Evolutionary conservation across 2,888 invertebrate genomes (phyloP), one percentile per base, ranked within the genome.

Genomic region (Lochmaea capreae): DNA sequence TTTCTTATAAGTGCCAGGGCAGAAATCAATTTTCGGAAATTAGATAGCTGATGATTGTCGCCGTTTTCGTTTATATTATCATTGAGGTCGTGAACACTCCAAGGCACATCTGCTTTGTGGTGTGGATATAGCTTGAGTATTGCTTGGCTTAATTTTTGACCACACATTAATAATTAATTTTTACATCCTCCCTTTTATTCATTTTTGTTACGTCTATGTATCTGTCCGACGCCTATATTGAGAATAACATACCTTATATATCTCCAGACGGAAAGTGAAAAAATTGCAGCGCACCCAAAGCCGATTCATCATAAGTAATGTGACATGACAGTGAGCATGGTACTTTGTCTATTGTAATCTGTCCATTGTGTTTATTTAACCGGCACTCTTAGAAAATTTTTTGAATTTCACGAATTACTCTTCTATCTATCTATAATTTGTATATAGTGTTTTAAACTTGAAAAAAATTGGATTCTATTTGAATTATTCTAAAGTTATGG

Each of bases 311-410:
- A 87, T 86, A 85, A 84, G 84, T 87, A 87, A 87, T 87, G 86
- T 87, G 87, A 87, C 87, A 79, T 85, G 87, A 86, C 87, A 86
- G 86, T 85, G 86, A 86, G 86, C 86, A 86, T 85, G 84, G 85
- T 86, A 86, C 84, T 86, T 85, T 86, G 86, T 86, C 86, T 86
- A 87, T 87, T 87, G 87, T 87, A 86, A 87, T 87, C 87, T 86
- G 85, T 85, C 86, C 80, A 86, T 87, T 87, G 87, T 87, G 84
- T 79, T 79, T 75, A 73, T 77, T 79, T 81, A 83, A 83, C 84
- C 84, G 82, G 83, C 82, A 83, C 82, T 84, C 83, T 84, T 81
- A 81, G 77, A 74, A 78, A 73, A 80, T 83, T 84, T 85, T 84
- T 84, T 84, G 80, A 77, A 81, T 80, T 84, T 84, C 81, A 83